Evolutionary conservation across 2,113 vertebrate genomes (phyloP), one percentile per base, ranked within the genome.

Genomic region (Cochlearius cochlearius): DNA sequence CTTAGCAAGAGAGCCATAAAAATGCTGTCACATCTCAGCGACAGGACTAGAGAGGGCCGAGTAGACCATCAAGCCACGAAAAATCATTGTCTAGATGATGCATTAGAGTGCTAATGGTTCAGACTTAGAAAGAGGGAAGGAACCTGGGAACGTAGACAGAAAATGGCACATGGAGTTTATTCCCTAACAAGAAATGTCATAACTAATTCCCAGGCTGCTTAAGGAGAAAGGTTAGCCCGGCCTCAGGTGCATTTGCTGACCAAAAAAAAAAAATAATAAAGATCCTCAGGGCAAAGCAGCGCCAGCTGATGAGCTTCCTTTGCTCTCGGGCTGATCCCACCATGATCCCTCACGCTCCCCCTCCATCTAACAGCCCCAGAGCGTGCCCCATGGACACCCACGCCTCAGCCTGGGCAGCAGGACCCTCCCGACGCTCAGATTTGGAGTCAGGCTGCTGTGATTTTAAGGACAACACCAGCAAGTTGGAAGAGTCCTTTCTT

Each of bases 301-400:
- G 0, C 5, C 47, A n/a, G 2, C 4, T 22, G 36, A 27, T 5
- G 10, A 15, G 36, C 34, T 49, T 22, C n/a, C n/a, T 73, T 56
- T 3, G 20, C 29, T 15, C 63, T 49, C 49, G 27, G 36, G 30
- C 27, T 27, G 29, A 27, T 20, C 84, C 30, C 41, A 29, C 8
- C 30, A 7, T 1, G 2, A 13, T 7, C n/a, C 49, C 41, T 43
- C 26, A 0, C 1, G 23, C 45, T 49, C 38, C 49, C 38, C 7
- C 6, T 22, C 63, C 6, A 4, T 23, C 14, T 3, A 14, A 12
- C 38, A 34, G 45, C 45, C n/a, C 29, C 3, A 1, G 22, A 1
- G 3, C 1, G 10, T 1, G 41, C 18, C 9, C 14, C 32, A 5
- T 0, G 3, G 27, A 4, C 58, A 23, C 52, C n/a, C 34, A 2